phyloP scores from a whole-genome alignment of 1,140 invertebrate genomes.

The Brachionus angularis region DNA sequence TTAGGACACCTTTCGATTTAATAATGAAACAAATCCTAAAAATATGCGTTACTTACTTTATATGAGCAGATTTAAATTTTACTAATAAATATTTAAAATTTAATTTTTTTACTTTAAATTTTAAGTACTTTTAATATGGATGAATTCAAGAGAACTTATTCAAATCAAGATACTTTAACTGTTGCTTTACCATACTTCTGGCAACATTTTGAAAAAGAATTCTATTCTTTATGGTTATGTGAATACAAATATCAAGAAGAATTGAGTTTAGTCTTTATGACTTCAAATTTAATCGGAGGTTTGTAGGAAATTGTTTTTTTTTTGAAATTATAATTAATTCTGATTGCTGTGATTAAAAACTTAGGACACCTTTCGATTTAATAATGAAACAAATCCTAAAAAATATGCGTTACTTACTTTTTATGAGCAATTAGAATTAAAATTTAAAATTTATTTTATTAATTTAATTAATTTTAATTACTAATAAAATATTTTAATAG shows the following conservation, averaged over 20 bases:
- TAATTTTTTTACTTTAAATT: slow-evolving; percentile 48
- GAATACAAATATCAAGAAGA: slow-evolving; percentile 96
- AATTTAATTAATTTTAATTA: slow-evolving; percentile 24
- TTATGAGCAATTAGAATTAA: slow-evolving; percentile 23
- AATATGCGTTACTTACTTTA: slow-evolving; percentile 45
- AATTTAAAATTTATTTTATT: not conserved
- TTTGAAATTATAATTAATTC: slow-evolving; percentile 14
- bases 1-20: slow-evolving; percentile 46
- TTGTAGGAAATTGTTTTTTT: slow-evolving; percentile 49
- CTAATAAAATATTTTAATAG: slow-evolving; percentile 54
- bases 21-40: slow-evolving; percentile 43
- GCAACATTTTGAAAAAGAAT: slow-evolving; percentile 91
- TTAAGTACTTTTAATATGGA: slow-evolving; percentile 84
- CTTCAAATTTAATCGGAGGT: slow-evolving; percentile 86
- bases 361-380: slow-evolving; percentile 41
- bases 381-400: slow-evolving; percentile 31
- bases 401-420: slow-evolving; percentile 35
- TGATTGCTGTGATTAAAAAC: slow-evolving; percentile 42
- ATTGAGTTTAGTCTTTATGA: slow-evolving; percentile 87
- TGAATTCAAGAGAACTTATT: slow-evolving; percentile 93
- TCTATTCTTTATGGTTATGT: slow-evolving; percentile 94
- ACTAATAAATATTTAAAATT: not conserved
- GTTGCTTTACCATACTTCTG: slow-evolving; percentile 96
- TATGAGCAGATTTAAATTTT: slow-evolving; percentile 36
- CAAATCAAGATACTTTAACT: slow-evolving; percentile 81